Base-by-base conservation (phyloP, 2,888 invertebrate genomes). In the Carterocephalus palaemon region DNA sequence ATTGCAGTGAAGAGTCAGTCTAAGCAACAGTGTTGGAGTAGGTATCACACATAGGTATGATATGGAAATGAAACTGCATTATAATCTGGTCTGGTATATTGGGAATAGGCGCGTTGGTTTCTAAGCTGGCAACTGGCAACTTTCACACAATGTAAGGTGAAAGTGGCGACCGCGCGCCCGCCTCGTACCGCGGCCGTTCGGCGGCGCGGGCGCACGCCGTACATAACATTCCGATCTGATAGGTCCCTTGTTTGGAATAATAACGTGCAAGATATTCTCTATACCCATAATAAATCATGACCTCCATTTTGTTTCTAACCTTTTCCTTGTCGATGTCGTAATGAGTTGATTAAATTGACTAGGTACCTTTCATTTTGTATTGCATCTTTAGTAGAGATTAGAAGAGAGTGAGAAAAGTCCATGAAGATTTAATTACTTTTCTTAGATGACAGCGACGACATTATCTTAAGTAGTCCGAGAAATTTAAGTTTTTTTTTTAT, bases 141-240 rank as follows among this genome's bases (percentile, higher is more conserved):
- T 84, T 84, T 84, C 84, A 70, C 81, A 72, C 70, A 67, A 64
- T 59, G 70, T 64, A 63, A 60, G 82, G 84, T 75, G 85, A 84
- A 84, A 85, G 84, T 84, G 69, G 70, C 71, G 69, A 68, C 67
- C 64, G 71, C 50, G 57, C 57, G 29, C n/a, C n/a, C n/a, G 49
- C 50, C 72, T 77, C 65, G 63, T 67, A 70, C 73, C 29, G 43
- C 24, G 13, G 43, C 32, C 15, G n/a, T 4, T 6, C 20, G 1
- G 20, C 20, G 4, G 4, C 29, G 43, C 24, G 13, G 43, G 28
- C 15, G 68, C 69, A 59, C 71, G 71, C 75, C 66, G 61, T 67
- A 68, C 72, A 68, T 70, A 71, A 75, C 78, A 75, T 77, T 76
- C 75, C 76, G 63, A 75, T 70, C 69, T 67, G 71, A 76, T 75